Percentiles rank a stretch among this genome's conserved stretches.
Conservation (phyloP, 1,140 invertebrate genomes). For the Hetaerina americana region DNA sequence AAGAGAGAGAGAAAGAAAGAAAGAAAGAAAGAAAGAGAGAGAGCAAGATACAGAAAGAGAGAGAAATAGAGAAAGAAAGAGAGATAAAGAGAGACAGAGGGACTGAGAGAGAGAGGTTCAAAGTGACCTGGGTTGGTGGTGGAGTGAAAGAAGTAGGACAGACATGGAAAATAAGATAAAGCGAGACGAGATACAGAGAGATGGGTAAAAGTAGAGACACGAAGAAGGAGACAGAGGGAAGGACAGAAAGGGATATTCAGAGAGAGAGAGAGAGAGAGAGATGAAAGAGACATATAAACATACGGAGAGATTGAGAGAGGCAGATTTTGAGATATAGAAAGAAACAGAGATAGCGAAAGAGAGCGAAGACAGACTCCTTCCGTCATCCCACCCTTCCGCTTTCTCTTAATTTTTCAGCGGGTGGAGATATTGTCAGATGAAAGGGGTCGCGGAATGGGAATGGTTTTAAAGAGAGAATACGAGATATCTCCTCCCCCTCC, state of each 20-base stretch:
- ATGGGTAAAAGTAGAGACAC: background rate
- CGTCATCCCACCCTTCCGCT: too few species aligned
- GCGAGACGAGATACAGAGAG: background rate
- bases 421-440: too few species aligned
- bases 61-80: background rate
- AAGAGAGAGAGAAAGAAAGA: background rate
- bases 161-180: too few species aligned
- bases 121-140: too few species aligned
- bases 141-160: too few species aligned
- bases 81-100: background rate
- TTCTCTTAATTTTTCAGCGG: too few species aligned
- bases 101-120: too few species aligned
- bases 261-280: background rate
- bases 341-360: too few species aligned
- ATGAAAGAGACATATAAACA: too few species aligned
- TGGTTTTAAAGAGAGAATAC: background rate
- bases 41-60: background rate
- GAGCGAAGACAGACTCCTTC: too few species aligned
- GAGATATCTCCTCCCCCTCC: background rate
- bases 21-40: background rate
- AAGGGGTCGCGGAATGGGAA: background rate
- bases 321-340: too few species aligned
- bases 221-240: background rate
- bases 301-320: too few species aligned
- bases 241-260: background rate